Evolutionary conservation across 2,888 invertebrate genomes (phyloP), one percentile per base, ranked within the genome.

Genomic region (Poecilus cupreus): DNA sequence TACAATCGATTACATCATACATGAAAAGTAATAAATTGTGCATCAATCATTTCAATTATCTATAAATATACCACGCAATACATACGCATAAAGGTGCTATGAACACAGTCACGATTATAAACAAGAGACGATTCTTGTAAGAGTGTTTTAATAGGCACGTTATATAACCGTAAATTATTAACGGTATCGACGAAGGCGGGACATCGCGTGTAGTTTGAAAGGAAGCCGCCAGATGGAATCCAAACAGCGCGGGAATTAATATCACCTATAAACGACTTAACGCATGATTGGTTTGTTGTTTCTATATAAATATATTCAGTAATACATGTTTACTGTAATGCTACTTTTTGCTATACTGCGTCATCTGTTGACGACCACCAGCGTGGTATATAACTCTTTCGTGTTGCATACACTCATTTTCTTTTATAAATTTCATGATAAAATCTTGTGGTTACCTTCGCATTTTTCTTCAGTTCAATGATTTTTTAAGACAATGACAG

Each of bases 161-260:
- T 83, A 84, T 80, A 81, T 85, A 86, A 86, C 85, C 85, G 85
- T 85, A 85, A 83, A 83, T 83, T 84, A 84, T 85, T 86, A 85
- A 86, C 86, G 86, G 86, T 85, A 85, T 81, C 72, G 72, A 83
- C 81, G 80, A 83, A 81, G 74, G 64, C 74, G 81, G 43, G 26
- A 54, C 49, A 64, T 54, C 32, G 54, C 80, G 20, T 64, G 80
- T 79, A 57, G 32, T 78, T 39, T 22, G 60, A 64, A 51, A 75
- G 32, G 46, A 18, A 32, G n/a, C 37, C 49, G 13, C 18, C 46
- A 64, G 78, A 22, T 78, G 60, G 64, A 39, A 24, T 6, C 39
- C 37, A 68, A 68, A n/a, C n/a, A 37, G n/a, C n/a, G 37, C 68
- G 68, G 16, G 39, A 68, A 68, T n/a, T 11, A 5, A n/a, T 13